A percentile compares a stretch with the other conserved stretches of the same genome.
Evolutionary conservation across 2,113 vertebrate species (phyloP).

Genomic region (Bothrops jararaca): DNA sequence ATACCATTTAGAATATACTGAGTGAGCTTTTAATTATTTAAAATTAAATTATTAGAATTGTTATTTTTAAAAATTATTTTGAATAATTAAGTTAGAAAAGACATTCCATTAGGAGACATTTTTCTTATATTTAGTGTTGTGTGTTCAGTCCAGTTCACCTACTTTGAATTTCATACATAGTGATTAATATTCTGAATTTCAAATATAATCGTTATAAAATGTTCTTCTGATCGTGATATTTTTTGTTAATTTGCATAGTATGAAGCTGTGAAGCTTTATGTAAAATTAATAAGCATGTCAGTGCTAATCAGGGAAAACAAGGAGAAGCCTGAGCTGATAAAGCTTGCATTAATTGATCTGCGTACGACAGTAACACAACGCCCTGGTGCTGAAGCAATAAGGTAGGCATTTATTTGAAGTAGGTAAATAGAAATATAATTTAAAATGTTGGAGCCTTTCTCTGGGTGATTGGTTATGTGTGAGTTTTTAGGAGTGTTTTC

Average conservation of each 20-base stretch:
- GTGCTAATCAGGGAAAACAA: slow-evolving; percentile 82
- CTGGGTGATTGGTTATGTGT: background rate
- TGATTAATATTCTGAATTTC: background rate
- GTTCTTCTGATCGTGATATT: background rate
- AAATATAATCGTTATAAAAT: background rate
- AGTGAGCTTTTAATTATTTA: background rate
- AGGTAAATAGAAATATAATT: background rate
- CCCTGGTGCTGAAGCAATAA: slow-evolving; percentile 91
- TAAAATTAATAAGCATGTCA: slow-evolving; percentile 85
- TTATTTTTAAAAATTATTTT: background rate
- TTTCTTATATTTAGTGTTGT: background rate
- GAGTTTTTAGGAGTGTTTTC: background rate
- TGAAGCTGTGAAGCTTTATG: slow-evolving; percentile 88
- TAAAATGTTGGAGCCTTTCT: background rate
- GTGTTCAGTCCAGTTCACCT: background rate
- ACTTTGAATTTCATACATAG: background rate
- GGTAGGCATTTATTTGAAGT: slow-evolving; percentile 67
- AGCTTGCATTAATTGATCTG: slow-evolving; percentile 82
- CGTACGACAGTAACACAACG: slow-evolving; percentile 83
- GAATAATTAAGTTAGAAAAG: background rate
- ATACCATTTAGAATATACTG: background rate
- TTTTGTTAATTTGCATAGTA: slow-evolving; percentile 74
- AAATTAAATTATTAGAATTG: background rate
- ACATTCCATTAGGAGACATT: background rate
- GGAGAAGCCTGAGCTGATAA: slow-evolving; percentile 81